Conservation (phyloP, 2,113 vertebrate genomes). For the Neogobius melanostomus region DNA sequence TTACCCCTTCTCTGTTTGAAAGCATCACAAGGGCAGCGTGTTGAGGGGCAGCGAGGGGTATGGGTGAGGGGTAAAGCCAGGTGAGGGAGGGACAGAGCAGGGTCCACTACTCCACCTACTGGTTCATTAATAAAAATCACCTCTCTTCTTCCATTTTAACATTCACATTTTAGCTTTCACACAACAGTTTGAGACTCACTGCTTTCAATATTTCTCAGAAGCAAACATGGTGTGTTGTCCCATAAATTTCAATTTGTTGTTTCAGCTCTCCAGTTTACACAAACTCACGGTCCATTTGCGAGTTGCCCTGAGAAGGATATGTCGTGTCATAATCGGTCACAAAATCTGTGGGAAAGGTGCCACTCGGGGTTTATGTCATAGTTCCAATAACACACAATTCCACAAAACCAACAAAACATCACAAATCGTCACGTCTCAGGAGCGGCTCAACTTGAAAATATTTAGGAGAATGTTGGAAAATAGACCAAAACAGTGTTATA, state of each 20-base stretch:
- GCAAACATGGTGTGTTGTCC: conserved; percentile 48
- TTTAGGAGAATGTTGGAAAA: conserved; percentile 52
- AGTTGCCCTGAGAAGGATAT: conserved; percentile 54
- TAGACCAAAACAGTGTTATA: conserved; percentile 55
- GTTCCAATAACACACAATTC: conserved; percentile 8
- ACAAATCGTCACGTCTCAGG: conserved; percentile 41
- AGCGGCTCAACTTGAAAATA: conserved; percentile 39
- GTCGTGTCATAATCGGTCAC: conserved; percentile 39
- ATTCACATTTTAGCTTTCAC: too few species aligned
- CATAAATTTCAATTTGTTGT: conserved; percentile 55
- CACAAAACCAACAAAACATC: conserved; percentile 37
- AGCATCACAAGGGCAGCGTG: too few species aligned
- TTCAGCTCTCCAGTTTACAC: conserved; percentile 66
- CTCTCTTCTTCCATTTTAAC: too few species aligned
- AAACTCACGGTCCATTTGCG: conserved; percentile 25
- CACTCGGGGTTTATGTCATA: conserved; percentile 30
- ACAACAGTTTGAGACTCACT: neutral
- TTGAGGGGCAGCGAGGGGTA: too few species aligned
- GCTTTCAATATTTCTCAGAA: conserved; percentile 8
- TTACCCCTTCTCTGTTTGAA: too few species aligned
- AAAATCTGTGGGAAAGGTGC: conserved; percentile 47
- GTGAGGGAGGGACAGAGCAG: too few species aligned
- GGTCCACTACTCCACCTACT: too few species aligned
- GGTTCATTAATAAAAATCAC: too few species aligned
- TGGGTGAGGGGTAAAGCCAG: too few species aligned